These are phyloP conservation scores for Siniperca undulata DNA, from an alignment of 2,797 vertebrate genomes.

Conservation along the genomic window DNA sequence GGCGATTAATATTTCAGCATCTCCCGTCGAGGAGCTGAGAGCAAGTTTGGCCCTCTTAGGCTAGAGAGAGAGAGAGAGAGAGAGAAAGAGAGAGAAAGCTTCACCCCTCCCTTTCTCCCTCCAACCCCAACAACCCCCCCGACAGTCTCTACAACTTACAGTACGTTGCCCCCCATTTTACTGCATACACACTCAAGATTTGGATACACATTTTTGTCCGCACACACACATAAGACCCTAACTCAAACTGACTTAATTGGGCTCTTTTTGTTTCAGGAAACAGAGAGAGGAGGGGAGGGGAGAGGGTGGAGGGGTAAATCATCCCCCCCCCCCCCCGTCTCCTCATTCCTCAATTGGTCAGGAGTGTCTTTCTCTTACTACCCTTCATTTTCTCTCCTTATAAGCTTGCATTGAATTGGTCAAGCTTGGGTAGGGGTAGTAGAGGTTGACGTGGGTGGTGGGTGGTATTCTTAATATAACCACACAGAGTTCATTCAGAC, in stretches of 20 bases:
- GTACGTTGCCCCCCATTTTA: constrained; percentile 62
- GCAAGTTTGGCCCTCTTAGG: constrained; percentile 83
- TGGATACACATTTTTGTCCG: constrained; percentile 45
- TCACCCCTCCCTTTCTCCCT: constrained; percentile 8
- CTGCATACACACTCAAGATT: constrained; percentile 60
- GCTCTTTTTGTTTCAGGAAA: constrained; percentile 84
- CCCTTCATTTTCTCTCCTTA: constrained; percentile 44
- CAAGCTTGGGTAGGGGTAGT: constrained; percentile 12
- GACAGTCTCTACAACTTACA: constrained; percentile 65
- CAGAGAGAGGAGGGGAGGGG: constrained; percentile 25
- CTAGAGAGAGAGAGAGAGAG: constrained; percentile 54
- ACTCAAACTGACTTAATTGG: constrained; percentile 86
- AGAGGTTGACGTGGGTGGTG: constrained; percentile 46
- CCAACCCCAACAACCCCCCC: constrained; percentile 47
- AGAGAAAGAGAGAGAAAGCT: constrained; percentile 7
- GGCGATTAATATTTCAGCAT: constrained; percentile 88
- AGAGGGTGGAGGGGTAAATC: constrained; percentile 37
- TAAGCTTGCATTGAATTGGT: constrained; percentile 37
- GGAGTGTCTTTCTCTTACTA: constrained; percentile 53
- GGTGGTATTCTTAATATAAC: constrained; percentile 51
- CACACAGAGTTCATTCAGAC: constrained; percentile 63
- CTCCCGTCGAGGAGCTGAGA: constrained; percentile 86
- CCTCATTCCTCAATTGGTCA: constrained; percentile 51
- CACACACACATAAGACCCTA: constrained; percentile 70
- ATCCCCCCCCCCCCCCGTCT: constrained; percentile 55